phyloP scores from a whole-genome alignment of 2,888 invertebrate genomes.

The Aporophyla nigra region DNA sequence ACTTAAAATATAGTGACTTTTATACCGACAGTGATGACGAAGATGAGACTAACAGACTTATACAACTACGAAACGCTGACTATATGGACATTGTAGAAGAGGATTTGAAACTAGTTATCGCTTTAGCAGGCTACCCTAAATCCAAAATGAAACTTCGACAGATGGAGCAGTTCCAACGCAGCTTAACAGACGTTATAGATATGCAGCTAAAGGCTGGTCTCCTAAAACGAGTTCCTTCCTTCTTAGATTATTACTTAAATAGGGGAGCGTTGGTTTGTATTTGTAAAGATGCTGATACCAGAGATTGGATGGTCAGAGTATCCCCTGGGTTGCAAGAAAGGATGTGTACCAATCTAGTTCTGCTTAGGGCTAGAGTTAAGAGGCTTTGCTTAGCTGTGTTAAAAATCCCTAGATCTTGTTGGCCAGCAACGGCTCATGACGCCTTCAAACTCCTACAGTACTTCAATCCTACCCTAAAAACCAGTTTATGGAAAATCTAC shows the following conservation, averaged over 20 bases:
- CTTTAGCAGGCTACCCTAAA: slow-evolving; percentile 84
- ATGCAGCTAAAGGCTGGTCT: slow-evolving; percentile 85
- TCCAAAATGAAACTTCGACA: slow-evolving; percentile 82
- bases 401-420: slow-evolving; percentile 80
- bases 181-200: slow-evolving; percentile 81
- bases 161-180: slow-evolving; percentile 82
- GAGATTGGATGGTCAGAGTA: slow-evolving; percentile 85
- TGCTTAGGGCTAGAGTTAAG: slow-evolving; percentile 82
- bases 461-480: slow-evolving; percentile 84
- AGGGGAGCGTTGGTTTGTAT: slow-evolving; percentile 86
- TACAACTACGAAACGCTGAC: slow-evolving; percentile 81
- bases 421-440: slow-evolving; percentile 83
- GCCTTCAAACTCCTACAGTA: slow-evolving; percentile 86
- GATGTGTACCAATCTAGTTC: slow-evolving; percentile 80
- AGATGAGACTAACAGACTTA: slow-evolving; percentile 84
- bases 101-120: slow-evolving; percentile 81
- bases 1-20: slow-evolving; percentile 80
- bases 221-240: slow-evolving; percentile 79
- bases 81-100: slow-evolving; percentile 85
- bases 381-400: slow-evolving; percentile 82
- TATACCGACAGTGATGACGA: slow-evolving; percentile 81
- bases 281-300: slow-evolving; percentile 83
- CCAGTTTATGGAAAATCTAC: slow-evolving; percentile 83
- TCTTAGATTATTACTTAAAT: slow-evolving; percentile 85
- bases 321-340: slow-evolving; percentile 85